A percentile compares a stretch with the other conserved stretches of the same genome.
Conservation (phyloP, 2,797 vertebrate genomes). For the Gallinago stenura region DNA sequence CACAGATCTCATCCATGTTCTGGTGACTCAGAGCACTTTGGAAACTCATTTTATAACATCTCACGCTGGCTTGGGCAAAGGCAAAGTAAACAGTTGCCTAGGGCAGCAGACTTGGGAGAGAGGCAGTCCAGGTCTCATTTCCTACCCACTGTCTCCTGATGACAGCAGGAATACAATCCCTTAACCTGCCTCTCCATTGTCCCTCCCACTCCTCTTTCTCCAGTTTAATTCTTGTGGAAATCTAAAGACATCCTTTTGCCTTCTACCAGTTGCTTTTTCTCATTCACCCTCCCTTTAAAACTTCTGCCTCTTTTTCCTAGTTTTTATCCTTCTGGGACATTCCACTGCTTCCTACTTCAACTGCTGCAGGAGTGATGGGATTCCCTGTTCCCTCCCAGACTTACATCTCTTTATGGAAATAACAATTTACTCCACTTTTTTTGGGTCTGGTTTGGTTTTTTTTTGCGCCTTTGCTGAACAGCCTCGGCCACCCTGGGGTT, state of each 20-base stretch:
- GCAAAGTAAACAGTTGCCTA: slow-evolving; percentile 30
- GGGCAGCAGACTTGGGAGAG: slow-evolving; percentile 12
- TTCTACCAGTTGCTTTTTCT: not conserved
- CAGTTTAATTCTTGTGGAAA: not conserved
- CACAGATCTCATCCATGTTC: slow-evolving; percentile 36
- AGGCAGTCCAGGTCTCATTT: not conserved
- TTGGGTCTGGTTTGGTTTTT: not conserved
- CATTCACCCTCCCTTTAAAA: not conserved
- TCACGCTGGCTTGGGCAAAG: slow-evolving; percentile 48
- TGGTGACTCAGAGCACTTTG: slow-evolving; percentile 56
- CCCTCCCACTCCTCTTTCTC: not conserved
- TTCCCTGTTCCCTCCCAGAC: not conserved
- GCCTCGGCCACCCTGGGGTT: not conserved
- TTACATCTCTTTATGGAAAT: not conserved
- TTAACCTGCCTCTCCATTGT: not conserved
- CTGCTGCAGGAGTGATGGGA: not conserved
- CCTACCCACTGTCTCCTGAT: not conserved
- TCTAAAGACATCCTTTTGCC: not conserved
- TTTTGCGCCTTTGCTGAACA: not conserved
- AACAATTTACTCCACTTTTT: not conserved
- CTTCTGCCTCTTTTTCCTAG: not conserved
- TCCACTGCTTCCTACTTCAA: not conserved
- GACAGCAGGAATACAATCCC: not conserved
- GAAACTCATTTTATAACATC: slow-evolving; percentile 56
- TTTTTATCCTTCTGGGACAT: not conserved